Evolutionary conservation across 64 coral and sea anemone species (phyloP), one percentile per base, ranked within the genome.

Genomic region (Astreopora myriophthalma): DNA sequence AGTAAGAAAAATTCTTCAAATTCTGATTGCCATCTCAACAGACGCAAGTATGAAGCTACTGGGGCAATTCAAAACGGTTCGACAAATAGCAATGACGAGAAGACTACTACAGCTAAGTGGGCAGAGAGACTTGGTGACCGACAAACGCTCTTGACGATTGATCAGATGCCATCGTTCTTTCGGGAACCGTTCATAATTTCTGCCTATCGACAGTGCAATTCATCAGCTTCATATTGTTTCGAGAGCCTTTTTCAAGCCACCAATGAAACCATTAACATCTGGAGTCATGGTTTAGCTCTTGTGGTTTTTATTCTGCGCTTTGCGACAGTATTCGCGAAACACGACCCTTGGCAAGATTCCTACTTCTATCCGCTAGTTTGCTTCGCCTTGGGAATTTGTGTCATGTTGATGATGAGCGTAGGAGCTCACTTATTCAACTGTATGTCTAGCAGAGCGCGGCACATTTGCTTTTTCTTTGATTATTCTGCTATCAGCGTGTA

Each of bases 211-310:
- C 79, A 90, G 29, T 91, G 89, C 23, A 44, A 81, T 8, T 65
- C 89, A 0, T 87, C 91, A 22, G 48, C 25, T 3, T 33, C 23
- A 35, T 33, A 87, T 12, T 94, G 80, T 17, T n/a, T 97, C 11
- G 69, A 86, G 28, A 97, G 95, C 61, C 40, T 94, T 11, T 74
- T 91, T 31, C 55, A 97, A 48, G 17, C 51, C 1, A 94, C 87
- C 0, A 97, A 97, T 74, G 95, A 97, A 25, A 97, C 95, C 3
- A 58, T 97, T 1, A 97, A 97, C 22, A 84, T 97, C 12, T 97
- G 95, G 95, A 97, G 91, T 65, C 95, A 97, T 82, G 62, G 40
- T 17, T 51, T 97, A 35, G 95, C 95, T 8, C 76, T 97, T 13
- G 79, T 79, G 26, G 34, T 94, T 13, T 97, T 97, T 34, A n/a